Evolutionary conservation across 2,113 vertebrate species (phyloP).

Genomic region (Caretta caretta): DNA sequence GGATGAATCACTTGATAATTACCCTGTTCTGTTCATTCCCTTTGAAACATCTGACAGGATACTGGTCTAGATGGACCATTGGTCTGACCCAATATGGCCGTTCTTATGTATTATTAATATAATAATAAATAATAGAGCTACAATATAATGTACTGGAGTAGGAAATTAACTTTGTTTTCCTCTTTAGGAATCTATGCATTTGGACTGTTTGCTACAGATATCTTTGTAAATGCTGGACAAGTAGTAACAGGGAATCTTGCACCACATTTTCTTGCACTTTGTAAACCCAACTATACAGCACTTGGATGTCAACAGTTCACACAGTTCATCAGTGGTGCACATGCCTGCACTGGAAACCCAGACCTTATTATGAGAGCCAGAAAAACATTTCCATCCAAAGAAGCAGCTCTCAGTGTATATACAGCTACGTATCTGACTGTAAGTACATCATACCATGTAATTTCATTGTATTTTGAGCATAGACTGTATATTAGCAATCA

Average conservation of each 20-base stretch:
- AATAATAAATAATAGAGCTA: not conserved
- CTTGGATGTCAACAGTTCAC: conserved; percentile 95
- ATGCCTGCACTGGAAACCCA: conserved; percentile 95
- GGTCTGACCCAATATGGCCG: not conserved
- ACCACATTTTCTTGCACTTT: conserved; percentile 96
- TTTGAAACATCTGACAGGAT: not conserved
- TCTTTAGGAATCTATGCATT: conserved; percentile 95
- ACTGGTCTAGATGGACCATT: not conserved
- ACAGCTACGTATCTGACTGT: conserved; percentile 96
- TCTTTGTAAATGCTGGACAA: conserved; percentile 98
- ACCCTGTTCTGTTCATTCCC: not conserved
- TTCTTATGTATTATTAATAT: not conserved
- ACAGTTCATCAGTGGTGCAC: conserved; percentile 94
- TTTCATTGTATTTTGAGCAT: not conserved
- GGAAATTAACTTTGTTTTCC: conserved; percentile 61
- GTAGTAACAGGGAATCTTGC: conserved; percentile 97
- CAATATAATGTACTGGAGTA: not conserved
- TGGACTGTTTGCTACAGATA: conserved; percentile 97
- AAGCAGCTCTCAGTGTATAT: conserved; percentile 95
- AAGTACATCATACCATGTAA: conserved; percentile 75
- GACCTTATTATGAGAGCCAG: conserved; percentile 93
- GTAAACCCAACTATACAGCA: conserved; percentile 97
- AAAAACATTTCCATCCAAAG: conserved; percentile 99
- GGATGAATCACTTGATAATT: not conserved
- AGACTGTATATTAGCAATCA: not conserved